Evolutionary conservation across 2,113 vertebrate species (phyloP).

Genomic region (Myrmecophaga tridactyla): DNA sequence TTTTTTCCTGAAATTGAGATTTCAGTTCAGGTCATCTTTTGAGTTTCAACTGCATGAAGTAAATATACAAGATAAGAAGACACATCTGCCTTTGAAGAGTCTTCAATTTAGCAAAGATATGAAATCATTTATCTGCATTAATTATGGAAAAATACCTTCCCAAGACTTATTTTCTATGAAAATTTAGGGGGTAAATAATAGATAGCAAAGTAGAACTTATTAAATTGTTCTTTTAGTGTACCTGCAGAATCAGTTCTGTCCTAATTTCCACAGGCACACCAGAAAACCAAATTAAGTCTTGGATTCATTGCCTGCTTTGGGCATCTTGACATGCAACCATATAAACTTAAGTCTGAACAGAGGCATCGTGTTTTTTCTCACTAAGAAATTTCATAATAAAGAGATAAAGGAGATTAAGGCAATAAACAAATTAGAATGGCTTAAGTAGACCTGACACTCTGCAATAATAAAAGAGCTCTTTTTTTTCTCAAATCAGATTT

Average conservation of each 20-base stretch:
- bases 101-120: neutral
- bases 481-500: slow-evolving; percentile 8
- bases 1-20: slow-evolving; percentile 3
- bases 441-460: neutral
- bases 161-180: slow-evolving; percentile 38
- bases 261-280: slow-evolving; percentile 56
- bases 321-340: slow-evolving; percentile 51
- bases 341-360: slow-evolving; percentile 55
- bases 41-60: neutral
- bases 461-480: slow-evolving; percentile 2
- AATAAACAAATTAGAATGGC: slow-evolving; percentile 38
- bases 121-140: slow-evolving; percentile 19
- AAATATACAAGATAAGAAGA: neutral
- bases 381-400: slow-evolving; percentile 52
- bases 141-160: slow-evolving; percentile 19
- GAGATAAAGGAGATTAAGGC: slow-evolving; percentile 57
- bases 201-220: slow-evolving; percentile 60
- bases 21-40: neutral
- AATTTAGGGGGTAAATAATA: slow-evolving; percentile 53
- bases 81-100: neutral
- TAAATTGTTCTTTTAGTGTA: slow-evolving; percentile 56
- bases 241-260: slow-evolving; percentile 53
- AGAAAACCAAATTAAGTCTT: slow-evolving; percentile 68
- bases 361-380: slow-evolving; percentile 66
- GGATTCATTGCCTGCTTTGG: slow-evolving; percentile 63